These are phyloP conservation scores for Drosophila cognata DNA, from an alignment of 2,888 invertebrate genomes.

Conservation along the genomic window DNA sequence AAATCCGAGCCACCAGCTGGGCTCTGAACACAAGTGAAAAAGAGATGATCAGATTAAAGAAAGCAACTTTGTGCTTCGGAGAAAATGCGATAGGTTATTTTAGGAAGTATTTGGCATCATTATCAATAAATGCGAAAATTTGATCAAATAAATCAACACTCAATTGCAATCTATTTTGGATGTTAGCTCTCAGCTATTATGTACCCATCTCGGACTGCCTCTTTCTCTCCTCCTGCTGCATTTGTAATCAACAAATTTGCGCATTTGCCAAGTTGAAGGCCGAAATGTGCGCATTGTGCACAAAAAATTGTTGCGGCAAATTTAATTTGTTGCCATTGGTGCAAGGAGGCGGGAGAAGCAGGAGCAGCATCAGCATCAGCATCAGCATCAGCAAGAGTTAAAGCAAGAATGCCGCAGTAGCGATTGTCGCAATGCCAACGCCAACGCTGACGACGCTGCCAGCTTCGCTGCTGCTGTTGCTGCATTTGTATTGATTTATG, in stretches of 20 bases:
- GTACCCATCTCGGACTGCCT: background rate
- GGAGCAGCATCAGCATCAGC: background rate
- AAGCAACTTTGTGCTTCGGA: background rate
- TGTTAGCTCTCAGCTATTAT: background rate
- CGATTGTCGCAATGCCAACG: conserved; percentile 39
- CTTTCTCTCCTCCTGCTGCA: background rate
- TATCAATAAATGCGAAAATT: background rate
- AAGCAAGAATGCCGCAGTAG: conserved; percentile 32
- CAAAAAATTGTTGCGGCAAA: conserved; percentile 43
- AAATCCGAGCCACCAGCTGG: conserved; percentile 14
- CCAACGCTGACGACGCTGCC: conserved; percentile 29
- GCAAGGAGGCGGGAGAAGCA: background rate
- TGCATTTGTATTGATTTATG: conserved; percentile 75
- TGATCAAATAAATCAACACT: conserved; percentile 3
- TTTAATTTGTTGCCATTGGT: conserved; percentile 58
- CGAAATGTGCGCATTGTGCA: conserved; percentile 50
- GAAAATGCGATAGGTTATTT: background rate
- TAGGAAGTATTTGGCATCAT: background rate
- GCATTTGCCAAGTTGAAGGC: conserved; percentile 52
- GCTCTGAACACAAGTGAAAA: conserved; percentile 26
- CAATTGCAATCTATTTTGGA: background rate
- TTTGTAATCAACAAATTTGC: conserved; percentile 47
- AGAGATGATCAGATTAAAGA: conserved; percentile 23
- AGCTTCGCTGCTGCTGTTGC: conserved; percentile 6
- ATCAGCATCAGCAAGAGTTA: background rate